phyloP scores from a whole-genome alignment of 2,113 vertebrate genomes.

The Coryphaenoides rupestris region DNA sequence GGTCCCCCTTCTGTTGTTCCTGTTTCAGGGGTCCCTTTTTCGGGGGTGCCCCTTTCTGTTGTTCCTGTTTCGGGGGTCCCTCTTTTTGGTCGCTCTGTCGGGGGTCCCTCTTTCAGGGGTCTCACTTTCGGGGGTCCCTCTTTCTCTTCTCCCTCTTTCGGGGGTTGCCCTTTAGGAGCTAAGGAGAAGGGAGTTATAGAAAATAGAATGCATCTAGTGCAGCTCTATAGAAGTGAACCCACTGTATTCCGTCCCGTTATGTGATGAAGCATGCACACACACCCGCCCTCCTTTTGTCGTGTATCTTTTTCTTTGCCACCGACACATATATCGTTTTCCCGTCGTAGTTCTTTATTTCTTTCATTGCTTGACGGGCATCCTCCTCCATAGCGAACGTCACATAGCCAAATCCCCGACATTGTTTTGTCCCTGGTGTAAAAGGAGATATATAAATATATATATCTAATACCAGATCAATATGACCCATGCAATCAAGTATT shows the following conservation, averaged over 20 bases:
- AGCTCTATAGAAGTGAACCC: too few species aligned
- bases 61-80: too few species aligned
- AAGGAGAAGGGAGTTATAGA: not conserved
- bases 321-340: conserved; percentile 68
- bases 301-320: conserved; percentile 78
- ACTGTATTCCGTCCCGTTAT: too few species aligned
- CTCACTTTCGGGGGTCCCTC: too few species aligned
- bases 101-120: too few species aligned
- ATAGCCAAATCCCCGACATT: conserved; percentile 85
- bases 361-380: conserved; percentile 79
- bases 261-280: conserved; percentile 6
- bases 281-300: conserved; percentile 66
- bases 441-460: too few species aligned
- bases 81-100: too few species aligned
- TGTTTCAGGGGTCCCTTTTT: too few species aligned
- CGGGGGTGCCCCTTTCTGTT: too few species aligned
- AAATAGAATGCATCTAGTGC: too few species aligned
- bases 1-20: too few species aligned
- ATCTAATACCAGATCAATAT: not conserved
- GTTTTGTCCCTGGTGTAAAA: conserved; percentile 63
- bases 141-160: conserved; percentile 11
- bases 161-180: conserved; percentile 23
- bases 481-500: not conserved
- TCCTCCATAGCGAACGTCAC: conserved; percentile 85
- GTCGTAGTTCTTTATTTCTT: conserved; percentile 74